phyloP scores from a whole-genome alignment of 2,113 vertebrate species.

The Vanacampus margaritifer region DNA sequence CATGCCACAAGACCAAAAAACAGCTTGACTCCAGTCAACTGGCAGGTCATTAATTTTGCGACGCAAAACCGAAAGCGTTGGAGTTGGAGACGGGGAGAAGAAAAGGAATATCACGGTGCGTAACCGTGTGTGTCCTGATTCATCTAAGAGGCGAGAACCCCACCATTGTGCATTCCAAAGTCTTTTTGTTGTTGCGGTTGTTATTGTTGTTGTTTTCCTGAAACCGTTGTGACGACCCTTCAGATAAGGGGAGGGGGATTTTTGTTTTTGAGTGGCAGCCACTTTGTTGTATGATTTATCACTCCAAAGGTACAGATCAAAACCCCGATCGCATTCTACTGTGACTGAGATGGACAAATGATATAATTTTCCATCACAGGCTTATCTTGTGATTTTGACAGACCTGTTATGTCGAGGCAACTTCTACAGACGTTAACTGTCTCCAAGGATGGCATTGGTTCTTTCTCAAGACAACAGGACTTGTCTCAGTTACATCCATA shows the following conservation, averaged over 20 bases:
- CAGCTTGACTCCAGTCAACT: constrained; percentile 57
- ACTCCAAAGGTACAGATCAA: constrained; percentile 46
- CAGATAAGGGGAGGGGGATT: constrained; percentile 48
- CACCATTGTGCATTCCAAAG: constrained; percentile 54
- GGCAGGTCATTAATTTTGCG: constrained; percentile 72
- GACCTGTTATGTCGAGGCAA: constrained; percentile 1
- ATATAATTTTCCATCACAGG: constrained; percentile 19
- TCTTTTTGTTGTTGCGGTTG: constrained; percentile 62
- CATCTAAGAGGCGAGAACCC: constrained; percentile 46
- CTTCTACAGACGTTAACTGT: constrained; percentile 10
- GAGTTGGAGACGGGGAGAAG: constrained; percentile 38
- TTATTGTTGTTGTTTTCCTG: constrained; percentile 61
- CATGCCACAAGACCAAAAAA: constrained; percentile 36
- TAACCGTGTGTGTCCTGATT: constrained; percentile 47
- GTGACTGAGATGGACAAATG: constrained; percentile 45
- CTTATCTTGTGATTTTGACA: constrained; percentile 21
- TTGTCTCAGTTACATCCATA: not conserved
- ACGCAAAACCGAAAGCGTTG: constrained; percentile 49
- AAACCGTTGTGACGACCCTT: constrained; percentile 41
- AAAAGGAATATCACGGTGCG: constrained; percentile 27
- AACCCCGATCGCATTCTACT: constrained; percentile 13
- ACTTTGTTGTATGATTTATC: constrained; percentile 67
- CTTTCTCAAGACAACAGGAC: not conserved
- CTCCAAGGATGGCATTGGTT: constrained; percentile 5
- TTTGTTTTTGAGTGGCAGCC: constrained; percentile 34